phyloP scores from a whole-genome alignment of 1,140 invertebrate genomes.

The Pseudomyrmex concolor region DNA sequence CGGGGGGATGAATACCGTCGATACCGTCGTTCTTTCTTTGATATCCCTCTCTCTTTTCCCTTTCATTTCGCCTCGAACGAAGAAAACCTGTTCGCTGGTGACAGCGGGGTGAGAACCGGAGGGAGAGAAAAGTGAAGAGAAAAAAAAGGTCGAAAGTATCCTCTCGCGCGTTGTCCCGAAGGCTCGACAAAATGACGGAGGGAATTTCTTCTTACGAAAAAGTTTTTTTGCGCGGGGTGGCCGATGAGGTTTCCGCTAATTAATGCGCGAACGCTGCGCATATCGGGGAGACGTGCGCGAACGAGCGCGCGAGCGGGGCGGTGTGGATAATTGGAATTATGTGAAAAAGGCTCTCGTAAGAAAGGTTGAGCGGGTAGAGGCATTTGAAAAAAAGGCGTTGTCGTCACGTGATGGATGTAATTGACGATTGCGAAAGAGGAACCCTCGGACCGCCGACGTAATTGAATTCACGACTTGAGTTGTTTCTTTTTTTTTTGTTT shows the following conservation, averaged over 20 bases:
- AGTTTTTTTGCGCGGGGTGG: constrained; percentile 62
- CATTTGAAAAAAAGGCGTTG: constrained; percentile 69
- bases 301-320: constrained; percentile 59
- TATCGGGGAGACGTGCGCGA: constrained; percentile 46
- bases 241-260: constrained; percentile 79
- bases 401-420: constrained; percentile 82
- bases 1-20: not conserved
- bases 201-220: constrained; percentile 65
- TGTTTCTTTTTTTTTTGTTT: constrained; percentile 11
- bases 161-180: constrained; percentile 63
- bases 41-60: constrained; percentile 19
- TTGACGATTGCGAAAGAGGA: constrained; percentile 75
- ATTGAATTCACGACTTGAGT: constrained; percentile 82
- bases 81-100: constrained; percentile 71
- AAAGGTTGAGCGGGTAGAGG: constrained; percentile 46
- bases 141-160: constrained; percentile 59
- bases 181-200: constrained; percentile 75
- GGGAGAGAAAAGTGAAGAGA: not conserved
- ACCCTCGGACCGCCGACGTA: constrained; percentile 69
- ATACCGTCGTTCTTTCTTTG: constrained; percentile 62
- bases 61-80: constrained; percentile 27
- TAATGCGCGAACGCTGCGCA: constrained; percentile 75
- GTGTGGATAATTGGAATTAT: constrained; percentile 84
- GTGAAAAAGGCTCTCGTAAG: constrained; percentile 77
- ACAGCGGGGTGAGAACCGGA: constrained; percentile 61